Evolutionary conservation across 1,140 invertebrate genomes (phyloP), one percentile per base, ranked within the genome.

Genomic region (Lysiphlebus fabarum): DNA sequence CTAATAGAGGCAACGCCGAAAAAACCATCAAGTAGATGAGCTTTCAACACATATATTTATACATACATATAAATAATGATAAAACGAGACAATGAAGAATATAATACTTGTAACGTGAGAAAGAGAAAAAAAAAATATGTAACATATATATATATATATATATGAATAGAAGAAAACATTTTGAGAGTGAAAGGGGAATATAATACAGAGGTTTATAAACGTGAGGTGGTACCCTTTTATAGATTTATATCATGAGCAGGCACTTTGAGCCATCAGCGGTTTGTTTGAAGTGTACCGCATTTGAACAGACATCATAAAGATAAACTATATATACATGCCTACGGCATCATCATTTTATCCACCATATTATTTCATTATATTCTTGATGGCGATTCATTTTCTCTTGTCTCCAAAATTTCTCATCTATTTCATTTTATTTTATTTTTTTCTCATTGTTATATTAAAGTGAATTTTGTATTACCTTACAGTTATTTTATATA

Each of bases 191-290:
- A 26, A 26, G 17, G 17, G 17, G 17, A 26, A 26, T 26, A 26
- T 26, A 26, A 26, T 26, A 26, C 17, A 26, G 17, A 26, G 17
- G 44, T 45, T 14, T 45, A 45, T 45, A 45, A n/a, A 45, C 14
- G 14, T 45, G 34, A 44, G 45, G 58, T 59, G 12, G 48, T 36
- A 43, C 38, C 47, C 38, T 40, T 11, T 51, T 37, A 51, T 70
- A 71, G 75, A 80, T 78, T 80, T 80, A 80, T 79, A 77, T 72
- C 77, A 70, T 63, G 67, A 65, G 68, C 74, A 75, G 73, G 72
- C 77, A 77, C 77, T 79, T 77, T 73, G 74, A 77, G 71, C 76
- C 76, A 79, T 79, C 77, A 78, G 76, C 78, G 76, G 77, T 71
- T 73, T 76, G 72, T 78, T 80, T 78, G 75, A 78, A 75, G 73